Evolutionary conservation across 1,140 invertebrate genomes (phyloP), one percentile per base, ranked within the genome.

Genomic region (Tetragonula clypearis): DNA sequence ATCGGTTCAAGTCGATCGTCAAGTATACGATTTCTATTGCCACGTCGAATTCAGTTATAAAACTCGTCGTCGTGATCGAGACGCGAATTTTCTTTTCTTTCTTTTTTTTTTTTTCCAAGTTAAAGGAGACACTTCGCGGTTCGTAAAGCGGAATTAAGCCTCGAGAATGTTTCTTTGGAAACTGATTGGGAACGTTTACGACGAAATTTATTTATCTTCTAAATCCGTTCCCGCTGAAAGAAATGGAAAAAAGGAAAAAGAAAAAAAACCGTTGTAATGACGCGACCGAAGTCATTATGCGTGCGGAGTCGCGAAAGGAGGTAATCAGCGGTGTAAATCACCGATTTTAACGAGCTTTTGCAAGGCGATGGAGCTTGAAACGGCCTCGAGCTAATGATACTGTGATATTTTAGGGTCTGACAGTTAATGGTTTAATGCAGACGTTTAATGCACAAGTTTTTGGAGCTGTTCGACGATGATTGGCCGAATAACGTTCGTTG

Each of bases 271-370:
- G 55, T 58, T 35, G 26, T 58, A 76, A 76, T 58, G 21, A 12
- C 53, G 9, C n/a, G 73, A 30, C 53, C 17, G 73, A 74, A 53
- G n/a, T 30, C 53, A 76, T 60, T 76, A 76, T 41, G 55, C 53
- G 30, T 75, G 11, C 74, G 49, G 71, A 73, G 53, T 73, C 49
- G 55, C 26, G 19, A 58, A 21, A 75, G 74, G 12, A 53, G 74
- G 19, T 58, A 53, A 76, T 55, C n/a, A n/a, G 21, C 55, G 53
- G 73, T 56, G 30, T 76, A 76, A 76, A 76, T 76, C 74, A 76
- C 55, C 21, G 74, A 76, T 76, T 76, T 76, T 76, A 76, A 76
- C 74, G 74, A 76, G 74, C 74, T 76, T 76, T 58, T 35, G 55
- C 53, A 35, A 30, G 30, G 55, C 26, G 74, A n/a, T 73, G 71